Base-by-base conservation (phyloP, 2,113 vertebrate genomes). In the Albula glossodonta region DNA sequence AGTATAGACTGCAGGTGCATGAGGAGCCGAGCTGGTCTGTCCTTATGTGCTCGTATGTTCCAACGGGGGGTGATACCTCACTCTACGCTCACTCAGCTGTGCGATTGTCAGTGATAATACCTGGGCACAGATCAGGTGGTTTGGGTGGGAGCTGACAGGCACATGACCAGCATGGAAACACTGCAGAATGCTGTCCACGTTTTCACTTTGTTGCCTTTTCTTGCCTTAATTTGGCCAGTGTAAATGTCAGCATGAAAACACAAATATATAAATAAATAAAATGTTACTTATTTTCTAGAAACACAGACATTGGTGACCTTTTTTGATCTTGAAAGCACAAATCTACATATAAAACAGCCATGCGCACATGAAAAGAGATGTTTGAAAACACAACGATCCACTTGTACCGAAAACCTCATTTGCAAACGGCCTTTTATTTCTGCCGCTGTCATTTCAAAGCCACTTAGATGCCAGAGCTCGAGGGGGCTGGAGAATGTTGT, bases 401-500 rank as follows among this genome's bases (percentile, higher is more conserved):
- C 78, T 49, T 4, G 19, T 9, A 13, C 48, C 17, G 48, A 2
- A 80, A 41, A 50, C 17, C 41, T 80, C 78, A 51, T 80, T 80
- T 80, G 78, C 78, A 80, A 51, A 51, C 48, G 13, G 78, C 78
- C 78, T 49, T 48, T 50, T 41, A 60, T 11, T 50, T 17, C 31
- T 4, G 31, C 78, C 10, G 41, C 78, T 80, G 78, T 80, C 15
- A 51, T 80, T 80, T 51, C 78, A 80, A 80, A 80, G 78, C 78
- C 78, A 19, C 78, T 80, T 17, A 80, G 31, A 17, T 13, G 78
- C 41, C 41, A 13, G 19, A 49, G 1, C 15, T 48, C 78, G 17
- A 9, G 78, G 48, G n/a, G 8, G 0, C n/a, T 22, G 70, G 8
- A n/a, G n/a, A 31, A 25, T 9, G 22, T 74, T 31, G 8, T 13